phyloP scores from a whole-genome alignment of 2,888 invertebrate genomes.

The Microchrysa polita region DNA sequence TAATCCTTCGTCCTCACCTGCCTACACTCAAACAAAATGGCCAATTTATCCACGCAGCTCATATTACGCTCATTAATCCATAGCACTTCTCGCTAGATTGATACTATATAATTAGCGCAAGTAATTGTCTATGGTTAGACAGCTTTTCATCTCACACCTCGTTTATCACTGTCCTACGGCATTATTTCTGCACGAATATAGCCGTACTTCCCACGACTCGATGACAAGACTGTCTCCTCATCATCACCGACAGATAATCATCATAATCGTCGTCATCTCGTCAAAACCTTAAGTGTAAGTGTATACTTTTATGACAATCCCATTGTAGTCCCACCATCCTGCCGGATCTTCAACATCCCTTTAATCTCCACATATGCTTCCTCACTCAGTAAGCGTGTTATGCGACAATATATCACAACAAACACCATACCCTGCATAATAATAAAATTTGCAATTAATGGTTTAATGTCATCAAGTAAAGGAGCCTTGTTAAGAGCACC shows the following conservation, averaged over 20 bases:
- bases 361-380: background rate
- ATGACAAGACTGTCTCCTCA: background rate
- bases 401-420: conserved; percentile 26
- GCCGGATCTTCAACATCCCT: no score
- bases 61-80: conserved; percentile 18
- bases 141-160: conserved; percentile 6
- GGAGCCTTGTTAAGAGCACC: background rate
- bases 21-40: conserved; percentile 10
- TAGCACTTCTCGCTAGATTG: background rate
- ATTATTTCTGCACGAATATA: background rate
- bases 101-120: conserved; percentile 34
- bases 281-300: background rate
- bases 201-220: background rate
- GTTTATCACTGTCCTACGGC: background rate
- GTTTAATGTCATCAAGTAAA: conserved; percentile 34
- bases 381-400: background rate
- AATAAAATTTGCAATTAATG: conserved; percentile 36
- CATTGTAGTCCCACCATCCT: background rate
- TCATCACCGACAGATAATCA: background rate
- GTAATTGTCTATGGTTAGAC: conserved; percentile 39
- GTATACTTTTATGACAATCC: background rate
- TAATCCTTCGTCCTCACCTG: background rate
- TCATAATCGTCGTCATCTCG: no score
- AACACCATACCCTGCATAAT: conserved; percentile 23
- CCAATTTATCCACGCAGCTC: background rate